Evolutionary conservation across 1,140 invertebrate species (phyloP).

Genomic region (Luehdorfia chinensis): DNA sequence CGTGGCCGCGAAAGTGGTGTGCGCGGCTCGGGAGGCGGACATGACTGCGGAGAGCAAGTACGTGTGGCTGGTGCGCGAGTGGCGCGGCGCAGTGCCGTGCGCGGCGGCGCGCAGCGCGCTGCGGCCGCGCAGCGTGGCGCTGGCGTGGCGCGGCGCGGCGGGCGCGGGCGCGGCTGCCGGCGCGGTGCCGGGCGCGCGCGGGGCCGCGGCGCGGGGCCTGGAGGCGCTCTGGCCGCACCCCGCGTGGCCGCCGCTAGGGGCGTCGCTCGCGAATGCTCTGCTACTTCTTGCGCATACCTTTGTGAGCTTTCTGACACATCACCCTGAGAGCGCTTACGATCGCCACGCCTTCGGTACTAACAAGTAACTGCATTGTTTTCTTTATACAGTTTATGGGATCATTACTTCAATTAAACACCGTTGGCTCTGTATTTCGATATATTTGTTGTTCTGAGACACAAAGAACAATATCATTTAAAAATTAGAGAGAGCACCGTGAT

Average conservation of each 20-base stretch:
- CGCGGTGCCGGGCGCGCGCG: conserved; percentile 21
- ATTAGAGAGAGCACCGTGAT: too few species aligned
- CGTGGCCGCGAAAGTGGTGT: conserved; percentile 6
- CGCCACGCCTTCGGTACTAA: neutral
- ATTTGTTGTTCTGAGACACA: too few species aligned
- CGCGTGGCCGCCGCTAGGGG: conserved; percentile 26
- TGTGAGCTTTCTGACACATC: conserved; percentile 17
- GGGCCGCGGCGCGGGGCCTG: conserved; percentile 1
- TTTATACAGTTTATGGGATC: too few species aligned
- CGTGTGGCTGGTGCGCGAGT: conserved; percentile 4
- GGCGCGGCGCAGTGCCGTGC: conserved; percentile 10
- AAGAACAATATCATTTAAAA: too few species aligned
- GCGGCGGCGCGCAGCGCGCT: conserved; percentile 15
- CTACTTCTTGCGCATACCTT: neutral
- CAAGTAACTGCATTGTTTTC: neutral
- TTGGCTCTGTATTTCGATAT: too few species aligned
- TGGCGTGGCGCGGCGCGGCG: conserved; percentile 12
- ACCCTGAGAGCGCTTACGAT: conserved; percentile 5
- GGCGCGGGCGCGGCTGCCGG: conserved; percentile 23
- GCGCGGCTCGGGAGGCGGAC: conserved; percentile 13
- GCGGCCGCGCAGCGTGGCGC: conserved; percentile 18
- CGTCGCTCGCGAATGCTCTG: conserved; percentile 26
- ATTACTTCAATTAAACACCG: too few species aligned
- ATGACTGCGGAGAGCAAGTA: conserved; percentile 20
- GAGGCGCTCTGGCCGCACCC: conserved; percentile 29